These are phyloP conservation scores for Tiliqua scincoides DNA, from an alignment of 2,113 vertebrate genomes.

Conservation along the genomic window DNA sequence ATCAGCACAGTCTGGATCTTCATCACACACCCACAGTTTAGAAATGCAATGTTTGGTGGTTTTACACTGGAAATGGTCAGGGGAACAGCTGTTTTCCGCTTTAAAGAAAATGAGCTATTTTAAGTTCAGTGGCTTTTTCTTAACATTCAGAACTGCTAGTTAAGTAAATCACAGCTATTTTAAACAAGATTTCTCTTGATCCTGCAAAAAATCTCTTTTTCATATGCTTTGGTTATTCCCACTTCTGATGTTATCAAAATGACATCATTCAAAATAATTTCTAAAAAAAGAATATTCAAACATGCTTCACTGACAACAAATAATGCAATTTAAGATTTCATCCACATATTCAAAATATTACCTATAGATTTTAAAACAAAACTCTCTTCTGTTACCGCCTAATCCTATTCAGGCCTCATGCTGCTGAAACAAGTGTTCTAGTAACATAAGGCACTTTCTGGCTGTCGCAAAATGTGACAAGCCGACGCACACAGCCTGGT, in stretches of 20 bases:
- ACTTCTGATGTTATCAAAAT: not conserved
- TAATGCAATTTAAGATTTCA: not conserved
- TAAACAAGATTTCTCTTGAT: not conserved
- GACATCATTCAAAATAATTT: not conserved
- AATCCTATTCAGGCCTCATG: no score
- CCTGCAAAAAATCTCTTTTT: not conserved
- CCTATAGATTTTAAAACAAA: not conserved
- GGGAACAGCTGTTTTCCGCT: conserved; percentile 98
- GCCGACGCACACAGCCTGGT: no score
- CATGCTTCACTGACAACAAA: not conserved
- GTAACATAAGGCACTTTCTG: no score
- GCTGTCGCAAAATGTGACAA: no score
- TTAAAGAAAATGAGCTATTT: conserved; percentile 55
- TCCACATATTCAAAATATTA: not conserved
- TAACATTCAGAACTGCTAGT: fast-evolving
- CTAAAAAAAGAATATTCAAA: not conserved
- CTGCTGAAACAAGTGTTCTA: no score
- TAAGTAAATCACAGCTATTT: conserved; percentile 4
- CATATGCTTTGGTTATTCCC: not conserved
- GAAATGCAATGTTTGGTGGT: conserved; percentile 98
- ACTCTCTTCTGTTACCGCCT: no score
- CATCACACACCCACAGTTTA: conserved; percentile 97
- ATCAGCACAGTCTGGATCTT: conserved; percentile 96
- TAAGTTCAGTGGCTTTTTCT: conserved; percentile 15
- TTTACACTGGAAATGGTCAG: conserved; percentile 97